Conservation (phyloP, 2,797 vertebrate genomes). For the Microtus obscurus region DNA sequence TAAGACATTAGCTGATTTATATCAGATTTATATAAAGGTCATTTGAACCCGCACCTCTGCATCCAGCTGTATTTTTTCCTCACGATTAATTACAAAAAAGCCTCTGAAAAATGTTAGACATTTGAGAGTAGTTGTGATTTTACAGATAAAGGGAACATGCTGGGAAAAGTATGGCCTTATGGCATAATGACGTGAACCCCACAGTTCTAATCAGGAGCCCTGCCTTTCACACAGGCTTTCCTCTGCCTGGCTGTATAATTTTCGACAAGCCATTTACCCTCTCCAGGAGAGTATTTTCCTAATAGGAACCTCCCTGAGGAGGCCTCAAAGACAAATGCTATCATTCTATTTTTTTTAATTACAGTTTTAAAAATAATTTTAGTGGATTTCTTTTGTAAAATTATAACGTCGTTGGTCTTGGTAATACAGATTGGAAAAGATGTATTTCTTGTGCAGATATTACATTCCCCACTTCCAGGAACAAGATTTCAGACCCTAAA, state of each 20-base stretch:
- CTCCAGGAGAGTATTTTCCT: constrained; percentile 34
- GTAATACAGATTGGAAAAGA: constrained; percentile 22
- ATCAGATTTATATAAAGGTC: constrained; percentile 70
- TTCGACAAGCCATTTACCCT: constrained; percentile 61
- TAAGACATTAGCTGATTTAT: constrained; percentile 73
- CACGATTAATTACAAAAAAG: constrained; percentile 58
- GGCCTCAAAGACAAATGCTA: constrained; percentile 4
- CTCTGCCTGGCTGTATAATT: constrained; percentile 33
- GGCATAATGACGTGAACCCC: constrained; percentile 46
- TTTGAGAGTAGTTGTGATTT: constrained; percentile 79
- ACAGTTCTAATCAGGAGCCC: constrained; percentile 59
- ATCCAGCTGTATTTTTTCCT: constrained; percentile 70
- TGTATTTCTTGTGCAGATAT: not conserved
- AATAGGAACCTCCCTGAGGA: not conserved
- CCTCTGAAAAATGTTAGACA: constrained; percentile 69
- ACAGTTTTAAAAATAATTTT: constrained; percentile 12
- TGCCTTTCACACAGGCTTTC: constrained; percentile 10
- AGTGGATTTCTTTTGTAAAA: not conserved
- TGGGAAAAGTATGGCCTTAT: constrained; percentile 68
- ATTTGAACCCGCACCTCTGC: constrained; percentile 70
- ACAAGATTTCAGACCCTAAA: not conserved
- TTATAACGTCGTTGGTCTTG: constrained; percentile 10
- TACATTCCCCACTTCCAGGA: not conserved
- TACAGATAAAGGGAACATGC: constrained; percentile 65
- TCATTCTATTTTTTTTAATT: not conserved